phyloP scores from a whole-genome alignment of 2,797 vertebrate genomes.

The Phalanger gymnotis region DNA sequence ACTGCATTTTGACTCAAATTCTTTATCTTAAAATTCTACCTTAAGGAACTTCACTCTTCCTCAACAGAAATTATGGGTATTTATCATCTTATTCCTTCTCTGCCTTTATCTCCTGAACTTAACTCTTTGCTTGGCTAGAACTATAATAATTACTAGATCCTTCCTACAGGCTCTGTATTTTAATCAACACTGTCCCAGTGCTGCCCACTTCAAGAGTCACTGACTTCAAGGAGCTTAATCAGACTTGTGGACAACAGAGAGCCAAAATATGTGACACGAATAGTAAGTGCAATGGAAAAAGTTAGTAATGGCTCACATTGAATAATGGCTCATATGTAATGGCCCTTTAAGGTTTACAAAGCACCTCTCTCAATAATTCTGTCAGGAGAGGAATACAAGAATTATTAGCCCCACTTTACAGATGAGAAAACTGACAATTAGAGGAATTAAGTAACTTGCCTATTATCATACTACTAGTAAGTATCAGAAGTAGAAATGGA shows the following conservation, averaged over 20 bases:
- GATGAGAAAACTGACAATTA: not conserved
- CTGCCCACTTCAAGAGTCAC: not conserved
- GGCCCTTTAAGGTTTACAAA: not conserved
- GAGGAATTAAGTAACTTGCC: not conserved
- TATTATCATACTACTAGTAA: not conserved
- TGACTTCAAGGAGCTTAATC: not conserved
- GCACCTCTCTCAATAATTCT: not conserved
- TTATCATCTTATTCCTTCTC: not conserved
- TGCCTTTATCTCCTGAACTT: not conserved
- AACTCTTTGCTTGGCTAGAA: not conserved
- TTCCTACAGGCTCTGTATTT: not conserved
- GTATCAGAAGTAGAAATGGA: not conserved
- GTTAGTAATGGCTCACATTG: not conserved
- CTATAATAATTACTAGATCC: not conserved
- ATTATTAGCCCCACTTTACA: not conserved
- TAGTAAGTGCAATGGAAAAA: not conserved
- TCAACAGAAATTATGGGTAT: not conserved
- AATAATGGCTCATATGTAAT: not conserved
- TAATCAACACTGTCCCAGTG: not conserved
- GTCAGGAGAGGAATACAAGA: not conserved
- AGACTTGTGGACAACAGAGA: not conserved
- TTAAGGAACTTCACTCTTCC: not conserved
- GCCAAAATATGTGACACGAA: not conserved
- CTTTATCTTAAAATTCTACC: not conserved
- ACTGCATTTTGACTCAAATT: not conserved